Conservation (phyloP, 2,797 vertebrate species). For the Ctenosaura bakeri region DNA sequence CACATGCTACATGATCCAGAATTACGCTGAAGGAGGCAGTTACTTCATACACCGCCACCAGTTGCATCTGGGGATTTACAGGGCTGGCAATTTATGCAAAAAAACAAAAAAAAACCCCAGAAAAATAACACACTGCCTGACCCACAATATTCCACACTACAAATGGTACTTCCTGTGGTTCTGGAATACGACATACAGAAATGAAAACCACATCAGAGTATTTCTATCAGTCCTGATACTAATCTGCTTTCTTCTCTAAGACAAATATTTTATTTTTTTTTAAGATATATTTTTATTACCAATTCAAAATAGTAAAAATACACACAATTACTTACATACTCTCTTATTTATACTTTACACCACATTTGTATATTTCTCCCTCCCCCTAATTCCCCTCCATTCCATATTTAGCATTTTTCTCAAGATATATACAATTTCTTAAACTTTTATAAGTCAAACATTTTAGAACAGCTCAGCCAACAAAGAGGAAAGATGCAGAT, state of each 20-base stretch:
- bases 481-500: neutral
- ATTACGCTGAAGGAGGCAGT: neutral
- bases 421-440: too few species aligned
- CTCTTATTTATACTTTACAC: too few species aligned
- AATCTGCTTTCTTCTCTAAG: neutral
- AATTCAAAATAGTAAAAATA: too few species aligned
- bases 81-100: neutral
- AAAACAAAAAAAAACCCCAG: too few species aligned
- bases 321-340: too few species aligned
- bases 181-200: neutral
- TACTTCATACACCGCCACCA: neutral
- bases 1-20: neutral
- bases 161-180: neutral
- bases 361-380: too few species aligned
- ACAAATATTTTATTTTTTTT: neutral
- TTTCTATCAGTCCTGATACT: neutral
- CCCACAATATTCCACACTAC: neutral
- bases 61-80: neutral
- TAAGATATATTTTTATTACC: too few species aligned
- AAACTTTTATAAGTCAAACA: too few species aligned
- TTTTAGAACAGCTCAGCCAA: neutral
- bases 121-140: neutral
- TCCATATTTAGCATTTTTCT: too few species aligned
- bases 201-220: neutral
- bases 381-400: too few species aligned